A percentile compares a stretch with the other conserved stretches of the same genome.
These are phyloP conservation scores for Platycnemis pennipes DNA, from an alignment of 2,888 invertebrate species.

Conservation along the genomic window DNA sequence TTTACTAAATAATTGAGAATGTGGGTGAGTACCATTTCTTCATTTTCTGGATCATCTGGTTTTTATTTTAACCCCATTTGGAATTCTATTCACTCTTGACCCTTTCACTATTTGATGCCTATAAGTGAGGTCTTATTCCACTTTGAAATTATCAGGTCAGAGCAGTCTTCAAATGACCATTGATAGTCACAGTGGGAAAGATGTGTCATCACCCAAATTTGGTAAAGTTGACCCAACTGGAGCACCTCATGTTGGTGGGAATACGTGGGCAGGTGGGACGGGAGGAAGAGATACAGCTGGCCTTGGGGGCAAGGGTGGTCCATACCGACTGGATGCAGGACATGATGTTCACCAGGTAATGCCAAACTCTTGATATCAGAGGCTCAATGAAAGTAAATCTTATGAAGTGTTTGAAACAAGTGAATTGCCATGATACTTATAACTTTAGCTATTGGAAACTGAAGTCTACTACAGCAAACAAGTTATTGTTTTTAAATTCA, in stretches of 20 bases:
- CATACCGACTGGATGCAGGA: slow-evolving; percentile 95
- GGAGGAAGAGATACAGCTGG: slow-evolving; percentile 97
- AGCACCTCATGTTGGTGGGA: slow-evolving; percentile 97
- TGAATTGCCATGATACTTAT: too few species aligned
- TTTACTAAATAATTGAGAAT: too few species aligned
- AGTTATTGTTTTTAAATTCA: too few species aligned
- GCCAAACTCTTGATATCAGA: slow-evolving; percentile 79
- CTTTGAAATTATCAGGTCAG: background rate
- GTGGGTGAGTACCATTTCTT: too few species aligned
- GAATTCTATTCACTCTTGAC: too few species aligned
- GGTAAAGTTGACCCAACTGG: slow-evolving; percentile 95
- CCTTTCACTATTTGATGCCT: background rate
- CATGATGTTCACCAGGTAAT: slow-evolving; percentile 93
- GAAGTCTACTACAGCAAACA: too few species aligned
- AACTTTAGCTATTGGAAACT: too few species aligned
- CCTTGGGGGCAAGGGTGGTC: slow-evolving; percentile 97
- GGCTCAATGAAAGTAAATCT: slow-evolving; percentile 79
- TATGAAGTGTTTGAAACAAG: background rate
- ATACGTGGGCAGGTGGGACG: slow-evolving; percentile 97
- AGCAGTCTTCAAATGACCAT: slow-evolving; percentile 86
- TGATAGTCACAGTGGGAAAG: slow-evolving; percentile 84
- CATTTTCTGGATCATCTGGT: too few species aligned
- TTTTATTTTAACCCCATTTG: background rate
- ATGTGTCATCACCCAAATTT: slow-evolving; percentile 91
- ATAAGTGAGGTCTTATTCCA: background rate